Conservation (phyloP, 2,113 vertebrate species). For the Mastomys coucha region DNA sequence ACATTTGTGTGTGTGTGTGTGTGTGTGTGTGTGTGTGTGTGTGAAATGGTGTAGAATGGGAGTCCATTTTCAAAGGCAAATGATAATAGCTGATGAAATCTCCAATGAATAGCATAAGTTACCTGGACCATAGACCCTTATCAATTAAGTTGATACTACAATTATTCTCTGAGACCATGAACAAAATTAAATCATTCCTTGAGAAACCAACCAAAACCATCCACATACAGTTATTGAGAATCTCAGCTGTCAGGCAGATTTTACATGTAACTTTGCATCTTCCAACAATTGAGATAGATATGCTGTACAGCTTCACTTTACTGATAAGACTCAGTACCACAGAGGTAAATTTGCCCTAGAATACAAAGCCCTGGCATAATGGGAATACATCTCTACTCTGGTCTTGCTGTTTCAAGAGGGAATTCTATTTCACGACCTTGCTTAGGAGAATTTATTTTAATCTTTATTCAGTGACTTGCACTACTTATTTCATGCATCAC, state of each 20-base stretch:
- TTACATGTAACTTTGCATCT: not conserved
- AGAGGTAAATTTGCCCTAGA: not conserved
- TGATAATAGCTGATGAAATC: not conserved
- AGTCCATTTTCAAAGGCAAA: not conserved
- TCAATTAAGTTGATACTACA: not conserved
- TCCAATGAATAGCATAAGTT: not conserved
- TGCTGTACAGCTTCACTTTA: not conserved
- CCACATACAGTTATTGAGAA: not conserved
- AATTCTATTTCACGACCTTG: not conserved
- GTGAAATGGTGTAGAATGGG: not conserved
- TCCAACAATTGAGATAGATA: not conserved
- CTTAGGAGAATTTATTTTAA: slow-evolving; percentile 20
- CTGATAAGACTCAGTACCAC: not conserved
- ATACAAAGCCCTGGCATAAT: not conserved
- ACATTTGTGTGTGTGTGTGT: no score
- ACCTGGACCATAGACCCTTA: not conserved
- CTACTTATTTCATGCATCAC: not conserved
- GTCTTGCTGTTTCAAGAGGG: not conserved
- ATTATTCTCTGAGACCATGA: slow-evolving; percentile 45
- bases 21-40: no score
- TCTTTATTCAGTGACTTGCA: slow-evolving; percentile 55
- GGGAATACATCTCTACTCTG: not conserved
- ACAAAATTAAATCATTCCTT: not conserved
- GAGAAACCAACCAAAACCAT: not conserved
- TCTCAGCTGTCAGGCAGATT: not conserved